These are phyloP conservation scores for Pseudoips prasinana DNA, from an alignment of 2,888 invertebrate genomes.

Conservation along the genomic window DNA sequence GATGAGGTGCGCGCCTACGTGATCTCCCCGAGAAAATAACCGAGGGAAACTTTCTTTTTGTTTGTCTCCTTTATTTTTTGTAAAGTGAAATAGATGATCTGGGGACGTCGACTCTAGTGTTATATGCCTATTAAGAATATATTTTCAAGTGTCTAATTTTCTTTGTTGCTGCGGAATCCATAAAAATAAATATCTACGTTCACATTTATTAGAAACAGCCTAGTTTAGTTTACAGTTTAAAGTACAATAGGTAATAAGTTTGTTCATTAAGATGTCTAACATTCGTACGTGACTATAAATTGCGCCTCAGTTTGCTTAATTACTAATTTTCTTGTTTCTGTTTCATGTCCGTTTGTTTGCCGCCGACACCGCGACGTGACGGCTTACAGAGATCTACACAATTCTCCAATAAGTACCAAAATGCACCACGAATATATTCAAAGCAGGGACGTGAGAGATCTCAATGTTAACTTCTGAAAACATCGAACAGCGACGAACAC, in stretches of 20 bases:
- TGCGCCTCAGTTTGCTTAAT: slow-evolving; percentile 37
- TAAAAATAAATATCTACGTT: too few relatives aligned
- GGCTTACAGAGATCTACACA: neutral
- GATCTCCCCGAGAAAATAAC: slow-evolving; percentile 75
- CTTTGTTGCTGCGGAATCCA: too few relatives aligned
- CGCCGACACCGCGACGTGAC: slow-evolving; percentile 1
- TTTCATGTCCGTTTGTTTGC: slow-evolving; percentile 24
- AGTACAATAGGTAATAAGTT: slow-evolving; percentile 14
- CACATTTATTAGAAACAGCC: too few relatives aligned
- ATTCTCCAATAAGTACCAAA: too few relatives aligned
- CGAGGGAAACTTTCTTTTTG: slow-evolving; percentile 62
- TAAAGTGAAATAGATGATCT: slow-evolving; percentile 48
- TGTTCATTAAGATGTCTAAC: slow-evolving; percentile 27
- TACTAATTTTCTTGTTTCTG: slow-evolving; percentile 46
- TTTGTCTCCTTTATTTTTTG: slow-evolving; percentile 59
- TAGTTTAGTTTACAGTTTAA: too few relatives aligned
- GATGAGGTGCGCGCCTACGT: slow-evolving; percentile 81
- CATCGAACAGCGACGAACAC: too few relatives aligned
- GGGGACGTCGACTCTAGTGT: slow-evolving; percentile 18
- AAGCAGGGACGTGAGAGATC: too few relatives aligned
- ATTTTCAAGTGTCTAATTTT: neutral
- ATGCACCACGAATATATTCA: too few relatives aligned
- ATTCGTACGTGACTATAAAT: slow-evolving; percentile 18
- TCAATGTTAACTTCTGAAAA: too few relatives aligned
- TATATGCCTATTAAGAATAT: slow-evolving; percentile 4